phyloP scores from a whole-genome alignment of 2,888 invertebrate species.

The Nymphalis polychloros region DNA sequence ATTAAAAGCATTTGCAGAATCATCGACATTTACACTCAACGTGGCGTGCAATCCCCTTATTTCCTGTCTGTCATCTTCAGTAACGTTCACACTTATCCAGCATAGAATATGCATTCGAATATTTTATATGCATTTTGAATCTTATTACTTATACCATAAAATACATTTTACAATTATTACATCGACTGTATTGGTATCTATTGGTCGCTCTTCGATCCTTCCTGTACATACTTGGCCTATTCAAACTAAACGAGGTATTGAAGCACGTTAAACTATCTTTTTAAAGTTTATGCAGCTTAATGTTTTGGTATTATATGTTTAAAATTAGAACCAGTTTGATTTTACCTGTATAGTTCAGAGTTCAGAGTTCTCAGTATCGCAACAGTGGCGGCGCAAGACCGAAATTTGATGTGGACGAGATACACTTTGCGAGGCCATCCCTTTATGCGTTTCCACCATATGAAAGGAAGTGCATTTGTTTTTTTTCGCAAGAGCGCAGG shows the following conservation, averaged over 20 bases:
- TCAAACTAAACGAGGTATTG: constrained; percentile 6
- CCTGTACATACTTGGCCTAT: constrained; percentile 10
- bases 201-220: constrained; percentile 7
- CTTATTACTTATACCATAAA: constrained; percentile 6
- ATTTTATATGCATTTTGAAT: not conserved
- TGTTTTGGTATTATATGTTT: not conserved
- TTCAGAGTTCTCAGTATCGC: no score
- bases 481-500: no score
- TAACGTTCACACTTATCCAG: constrained; percentile 10
- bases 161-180: not conserved
- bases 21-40: constrained; percentile 19
- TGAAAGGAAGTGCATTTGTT: no score
- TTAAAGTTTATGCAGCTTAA: not conserved
- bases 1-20: constrained; percentile 31
- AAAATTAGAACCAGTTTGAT: not conserved
- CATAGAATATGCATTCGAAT: not conserved
- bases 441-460: no score
- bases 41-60: constrained; percentile 19
- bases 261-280: not conserved
- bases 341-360: not conserved
- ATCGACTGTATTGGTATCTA: not conserved
- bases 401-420: no score
- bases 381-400: no score
- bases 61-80: constrained; percentile 21
- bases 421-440: no score